Conservation (phyloP, 2,113 vertebrate species). For the Perca flavescens region DNA sequence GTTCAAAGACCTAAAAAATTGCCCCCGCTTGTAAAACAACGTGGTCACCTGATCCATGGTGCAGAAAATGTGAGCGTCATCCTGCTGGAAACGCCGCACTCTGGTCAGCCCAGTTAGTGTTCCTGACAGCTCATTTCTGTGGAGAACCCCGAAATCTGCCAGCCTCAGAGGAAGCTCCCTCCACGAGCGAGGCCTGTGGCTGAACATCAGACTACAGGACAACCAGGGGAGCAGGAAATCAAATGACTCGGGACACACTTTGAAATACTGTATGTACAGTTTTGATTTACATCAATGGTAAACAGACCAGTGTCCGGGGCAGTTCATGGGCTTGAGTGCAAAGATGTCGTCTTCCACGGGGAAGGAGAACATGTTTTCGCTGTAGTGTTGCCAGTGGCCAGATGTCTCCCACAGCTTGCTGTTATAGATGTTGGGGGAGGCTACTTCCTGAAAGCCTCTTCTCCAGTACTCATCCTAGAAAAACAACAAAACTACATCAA, state of each 20-base stretch:
- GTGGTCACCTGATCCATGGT: slow-evolving; percentile 91
- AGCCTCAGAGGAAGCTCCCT: slow-evolving; percentile 93
- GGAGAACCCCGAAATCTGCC: slow-evolving; percentile 96
- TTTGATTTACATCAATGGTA: neutral
- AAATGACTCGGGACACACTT: neutral
- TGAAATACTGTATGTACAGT: fast-evolving
- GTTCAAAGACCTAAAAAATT: neutral
- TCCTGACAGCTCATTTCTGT: slow-evolving; percentile 94
- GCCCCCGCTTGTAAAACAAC: neutral
- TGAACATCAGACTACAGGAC: slow-evolving; percentile 91
- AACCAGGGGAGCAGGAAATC: slow-evolving; percentile 18
- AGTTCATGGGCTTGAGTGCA: slow-evolving; percentile 97
- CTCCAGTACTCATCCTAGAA: slow-evolving; percentile 90
- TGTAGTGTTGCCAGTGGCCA: slow-evolving; percentile 96
- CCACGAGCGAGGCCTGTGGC: slow-evolving; percentile 94
- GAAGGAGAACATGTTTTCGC: slow-evolving; percentile 95
- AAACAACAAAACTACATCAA: slow-evolving; percentile 38
- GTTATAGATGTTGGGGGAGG: slow-evolving; percentile 94
- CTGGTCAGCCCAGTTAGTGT: slow-evolving; percentile 91
- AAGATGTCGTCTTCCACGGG: slow-evolving; percentile 92
- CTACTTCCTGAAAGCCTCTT: slow-evolving; percentile 91
- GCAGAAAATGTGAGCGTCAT: slow-evolving; percentile 98
- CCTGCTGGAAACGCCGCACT: slow-evolving; percentile 95
- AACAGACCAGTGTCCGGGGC: slow-evolving; percentile 93
- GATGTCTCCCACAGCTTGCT: slow-evolving; percentile 95